Percentiles rank a stretch among this genome's conserved stretches.
Evolutionary conservation across 2,113 vertebrate genomes (phyloP).

Genomic region (Heteronetta atricapilla): DNA sequence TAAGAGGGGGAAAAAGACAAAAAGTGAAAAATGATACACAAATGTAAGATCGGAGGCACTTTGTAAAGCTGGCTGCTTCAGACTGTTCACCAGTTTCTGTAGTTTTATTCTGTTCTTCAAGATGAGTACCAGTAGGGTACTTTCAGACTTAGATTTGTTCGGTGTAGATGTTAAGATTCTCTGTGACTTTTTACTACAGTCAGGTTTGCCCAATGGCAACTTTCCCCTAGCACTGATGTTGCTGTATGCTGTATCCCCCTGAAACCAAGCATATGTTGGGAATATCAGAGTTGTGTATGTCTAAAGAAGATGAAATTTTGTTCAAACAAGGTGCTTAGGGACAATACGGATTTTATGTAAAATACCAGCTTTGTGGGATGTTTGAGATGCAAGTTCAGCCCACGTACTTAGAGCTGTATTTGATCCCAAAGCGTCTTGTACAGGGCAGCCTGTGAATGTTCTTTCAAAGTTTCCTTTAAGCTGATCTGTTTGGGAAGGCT

Average conservation of each 20-base stretch:
- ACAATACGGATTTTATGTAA: background rate
- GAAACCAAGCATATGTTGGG: rapidly evolving
- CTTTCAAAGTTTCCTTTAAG: background rate
- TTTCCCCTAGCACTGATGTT: background rate
- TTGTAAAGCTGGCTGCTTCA: background rate
- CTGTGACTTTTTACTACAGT: background rate
- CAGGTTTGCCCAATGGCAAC: background rate
- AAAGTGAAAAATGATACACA: background rate
- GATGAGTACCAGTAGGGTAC: background rate
- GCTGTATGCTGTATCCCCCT: background rate
- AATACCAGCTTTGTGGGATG: background rate
- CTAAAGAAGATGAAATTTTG: background rate
- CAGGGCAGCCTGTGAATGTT: background rate
- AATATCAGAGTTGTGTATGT: background rate
- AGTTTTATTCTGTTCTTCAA: background rate
- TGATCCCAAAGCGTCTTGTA: background rate
- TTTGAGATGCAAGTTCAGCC: background rate
- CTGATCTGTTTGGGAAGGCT: background rate
- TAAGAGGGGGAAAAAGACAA: background rate
- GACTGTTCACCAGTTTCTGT: background rate
- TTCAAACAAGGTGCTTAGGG: background rate
- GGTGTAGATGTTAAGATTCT: background rate
- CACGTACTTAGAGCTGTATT: background rate
- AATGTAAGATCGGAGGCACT: background rate
- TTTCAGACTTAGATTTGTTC: background rate